Percentiles rank a stretch among this genome's conserved stretches.
These are phyloP conservation scores for Ostrea edulis DNA, from an alignment of 1,140 invertebrate species.

Conservation along the genomic window DNA sequence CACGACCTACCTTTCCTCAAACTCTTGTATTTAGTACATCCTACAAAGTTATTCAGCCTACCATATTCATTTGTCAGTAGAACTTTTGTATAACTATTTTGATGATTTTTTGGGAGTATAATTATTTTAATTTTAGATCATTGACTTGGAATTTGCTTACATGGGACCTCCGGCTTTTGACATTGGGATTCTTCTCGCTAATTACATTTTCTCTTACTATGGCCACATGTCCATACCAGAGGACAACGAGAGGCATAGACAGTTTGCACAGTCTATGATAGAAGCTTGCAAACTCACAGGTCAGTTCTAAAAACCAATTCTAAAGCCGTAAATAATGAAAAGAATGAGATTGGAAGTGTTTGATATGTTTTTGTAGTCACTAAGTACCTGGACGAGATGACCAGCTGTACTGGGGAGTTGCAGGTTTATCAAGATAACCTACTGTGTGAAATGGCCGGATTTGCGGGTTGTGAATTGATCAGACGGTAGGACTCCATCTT, in stretches of 20 bases:
- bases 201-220: conserved; percentile 69
- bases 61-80: too few relatives aligned
- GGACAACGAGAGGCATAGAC: conserved; percentile 61
- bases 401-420: conserved; percentile 50
- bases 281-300: conserved; percentile 65
- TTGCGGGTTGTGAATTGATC: conserved; percentile 72
- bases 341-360: background rate
- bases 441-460: conserved; percentile 68
- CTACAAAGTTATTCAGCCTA: too few relatives aligned
- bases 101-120: too few relatives aligned
- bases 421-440: conserved; percentile 59
- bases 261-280: conserved; percentile 65
- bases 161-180: conserved; percentile 69
- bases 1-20: too few relatives aligned
- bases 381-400: conserved; percentile 65
- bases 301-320: conserved; percentile 49
- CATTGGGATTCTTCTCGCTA: conserved; percentile 65
- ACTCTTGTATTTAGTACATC: too few relatives aligned
- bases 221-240: conserved; percentile 64
- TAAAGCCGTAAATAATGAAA: background rate
- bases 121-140: conserved; percentile 53
- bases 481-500: conserved; percentile 59
- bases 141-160: conserved; percentile 68
- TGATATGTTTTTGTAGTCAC: conserved; percentile 57
- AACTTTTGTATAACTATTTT: too few relatives aligned